A percentile compares a stretch with the other conserved stretches of the same genome.
phyloP scores from a whole-genome alignment of 2,113 vertebrate species.

The Bos indicus region DNA sequence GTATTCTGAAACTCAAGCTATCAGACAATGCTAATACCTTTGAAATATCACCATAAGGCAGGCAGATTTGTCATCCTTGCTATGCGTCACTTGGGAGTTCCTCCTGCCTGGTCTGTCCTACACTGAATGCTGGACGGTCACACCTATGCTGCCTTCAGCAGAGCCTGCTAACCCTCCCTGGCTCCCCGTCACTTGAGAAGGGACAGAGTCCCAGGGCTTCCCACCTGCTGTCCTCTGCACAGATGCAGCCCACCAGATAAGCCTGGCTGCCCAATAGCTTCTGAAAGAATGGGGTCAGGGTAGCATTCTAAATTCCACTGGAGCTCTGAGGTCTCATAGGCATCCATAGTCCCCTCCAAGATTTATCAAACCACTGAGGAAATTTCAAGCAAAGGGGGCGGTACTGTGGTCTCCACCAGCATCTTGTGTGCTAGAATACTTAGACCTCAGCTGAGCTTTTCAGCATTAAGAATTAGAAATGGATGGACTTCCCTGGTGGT shows the following conservation, averaged over 20 bases:
- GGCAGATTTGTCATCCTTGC: too few species aligned
- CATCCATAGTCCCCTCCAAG: neutral
- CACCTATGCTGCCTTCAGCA: neutral
- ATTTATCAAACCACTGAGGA: neutral
- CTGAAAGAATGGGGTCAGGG: neutral
- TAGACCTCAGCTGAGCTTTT: neutral
- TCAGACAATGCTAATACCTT: neutral
- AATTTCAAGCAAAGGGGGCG: neutral
- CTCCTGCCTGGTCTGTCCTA: neutral
- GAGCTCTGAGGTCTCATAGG: too few species aligned
- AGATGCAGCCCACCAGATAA: neutral
- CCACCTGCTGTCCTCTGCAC: accelerated
- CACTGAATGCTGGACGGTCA: accelerated
- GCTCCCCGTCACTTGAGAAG: accelerated
- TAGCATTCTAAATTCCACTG: accelerated
- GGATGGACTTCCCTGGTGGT: neutral
- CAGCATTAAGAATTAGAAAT: neutral
- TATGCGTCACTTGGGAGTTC: neutral
- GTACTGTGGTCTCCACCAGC: neutral
- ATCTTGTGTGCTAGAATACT: neutral
- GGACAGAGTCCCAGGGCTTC: accelerated
- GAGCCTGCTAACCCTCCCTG: neutral
- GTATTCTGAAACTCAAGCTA: neutral
- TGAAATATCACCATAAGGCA: accelerated
- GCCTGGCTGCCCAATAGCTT: too few species aligned